A percentile compares a stretch with the other conserved stretches of the same genome.
These are phyloP conservation scores for Tachysurus vachellii DNA, from an alignment of 2,113 vertebrate genomes.

Conservation along the genomic window DNA sequence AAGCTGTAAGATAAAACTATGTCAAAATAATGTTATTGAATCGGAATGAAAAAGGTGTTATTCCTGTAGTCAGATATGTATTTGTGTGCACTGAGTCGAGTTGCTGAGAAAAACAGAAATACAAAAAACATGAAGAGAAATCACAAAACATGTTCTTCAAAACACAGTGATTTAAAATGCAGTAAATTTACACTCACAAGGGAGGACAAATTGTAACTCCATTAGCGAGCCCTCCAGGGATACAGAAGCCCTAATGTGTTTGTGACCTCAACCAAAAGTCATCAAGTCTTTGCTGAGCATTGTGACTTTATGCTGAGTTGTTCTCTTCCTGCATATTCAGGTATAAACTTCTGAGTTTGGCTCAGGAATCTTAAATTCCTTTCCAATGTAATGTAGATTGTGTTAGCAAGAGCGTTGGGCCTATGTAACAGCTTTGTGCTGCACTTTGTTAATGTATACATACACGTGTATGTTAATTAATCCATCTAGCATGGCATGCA, in stretches of 20 bases:
- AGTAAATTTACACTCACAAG: background rate
- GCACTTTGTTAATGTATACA: background rate
- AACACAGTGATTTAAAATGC: background rate
- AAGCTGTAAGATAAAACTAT: background rate
- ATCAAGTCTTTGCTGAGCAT: background rate
- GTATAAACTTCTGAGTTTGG: background rate
- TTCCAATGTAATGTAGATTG: background rate
- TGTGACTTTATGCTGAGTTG: background rate
- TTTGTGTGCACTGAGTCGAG: background rate
- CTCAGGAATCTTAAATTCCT: background rate
- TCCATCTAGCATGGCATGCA: background rate
- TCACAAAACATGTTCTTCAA: background rate
- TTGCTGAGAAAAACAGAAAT: background rate
- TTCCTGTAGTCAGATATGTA: background rate
- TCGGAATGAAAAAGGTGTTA: background rate
- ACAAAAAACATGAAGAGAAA: background rate
- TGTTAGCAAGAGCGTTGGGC: background rate
- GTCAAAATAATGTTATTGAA: background rate
- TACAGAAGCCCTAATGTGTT: background rate
- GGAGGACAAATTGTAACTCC: background rate
- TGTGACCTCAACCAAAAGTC: background rate
- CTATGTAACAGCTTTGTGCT: background rate
- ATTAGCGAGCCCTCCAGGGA: background rate
- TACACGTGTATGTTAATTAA: background rate
- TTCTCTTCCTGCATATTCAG: background rate